phyloP scores from a whole-genome alignment of 2,797 vertebrate genomes.

The Sebastes dallii region DNA sequence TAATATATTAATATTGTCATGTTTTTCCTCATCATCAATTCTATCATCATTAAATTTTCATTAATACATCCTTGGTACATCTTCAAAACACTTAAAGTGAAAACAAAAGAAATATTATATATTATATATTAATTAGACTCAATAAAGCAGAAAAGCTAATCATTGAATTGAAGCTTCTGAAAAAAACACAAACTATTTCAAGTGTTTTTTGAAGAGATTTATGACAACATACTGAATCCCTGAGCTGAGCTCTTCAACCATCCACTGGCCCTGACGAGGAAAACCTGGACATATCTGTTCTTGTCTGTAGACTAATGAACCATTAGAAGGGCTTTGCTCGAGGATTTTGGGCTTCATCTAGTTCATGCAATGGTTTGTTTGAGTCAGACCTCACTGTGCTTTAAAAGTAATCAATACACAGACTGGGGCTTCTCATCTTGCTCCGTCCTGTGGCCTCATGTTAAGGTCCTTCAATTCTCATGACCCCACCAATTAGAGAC shows the following conservation, averaged over 20 bases:
- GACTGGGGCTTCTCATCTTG: slow-evolving; percentile 16
- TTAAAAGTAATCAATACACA: slow-evolving; percentile 57
- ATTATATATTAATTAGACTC: neutral
- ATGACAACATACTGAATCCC: slow-evolving; percentile 9
- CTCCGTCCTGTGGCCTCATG: slow-evolving; percentile 22
- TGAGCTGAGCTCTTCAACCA: slow-evolving; percentile 12
- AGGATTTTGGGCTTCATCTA: slow-evolving; percentile 45
- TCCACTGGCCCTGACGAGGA: neutral
- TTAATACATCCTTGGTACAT: neutral
- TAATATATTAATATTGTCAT: neutral
- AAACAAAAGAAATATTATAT: neutral
- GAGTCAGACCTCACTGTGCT: slow-evolving; percentile 27
- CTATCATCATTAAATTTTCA: neutral
- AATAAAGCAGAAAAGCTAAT: neutral
- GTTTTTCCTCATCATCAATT: neutral
- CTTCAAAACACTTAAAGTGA: neutral
- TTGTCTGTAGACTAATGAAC: slow-evolving; percentile 47
- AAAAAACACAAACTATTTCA: neutral
- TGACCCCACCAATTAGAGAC: slow-evolving; percentile 15
- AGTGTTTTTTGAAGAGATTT: neutral
- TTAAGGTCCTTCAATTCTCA: slow-evolving; percentile 58
- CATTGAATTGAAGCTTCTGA: neutral
- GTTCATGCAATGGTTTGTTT: slow-evolving; percentile 41
- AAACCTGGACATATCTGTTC: slow-evolving; percentile 34
- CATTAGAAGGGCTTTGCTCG: slow-evolving; percentile 50